Percentiles rank a stretch among this genome's conserved stretches.
Evolutionary conservation across 2,888 invertebrate species (phyloP).

Genomic region (Agapostemon virescens): DNA sequence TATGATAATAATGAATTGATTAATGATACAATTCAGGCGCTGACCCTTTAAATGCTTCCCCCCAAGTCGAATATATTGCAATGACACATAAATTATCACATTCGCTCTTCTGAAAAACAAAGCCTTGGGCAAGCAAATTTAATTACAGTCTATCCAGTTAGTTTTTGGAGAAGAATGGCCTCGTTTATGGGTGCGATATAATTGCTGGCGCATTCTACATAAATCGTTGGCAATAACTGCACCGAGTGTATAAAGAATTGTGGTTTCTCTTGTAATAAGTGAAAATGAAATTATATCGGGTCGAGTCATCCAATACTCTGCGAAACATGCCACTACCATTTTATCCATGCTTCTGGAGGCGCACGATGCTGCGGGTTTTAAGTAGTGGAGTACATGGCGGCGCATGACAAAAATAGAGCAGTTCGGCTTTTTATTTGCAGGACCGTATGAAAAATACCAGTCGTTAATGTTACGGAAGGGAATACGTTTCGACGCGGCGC

Average conservation of each 20-base stretch:
- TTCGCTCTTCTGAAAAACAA: too few relatives aligned
- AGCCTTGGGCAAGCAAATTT: too few relatives aligned
- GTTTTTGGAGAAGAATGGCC: too few relatives aligned
- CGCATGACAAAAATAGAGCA: not conserved
- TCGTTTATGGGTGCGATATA: too few relatives aligned
- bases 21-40: too few relatives aligned
- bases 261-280: not conserved
- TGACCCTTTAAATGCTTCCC: too few relatives aligned
- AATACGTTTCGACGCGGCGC: slow-evolving; percentile 40
- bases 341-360: not conserved
- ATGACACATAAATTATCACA: too few relatives aligned
- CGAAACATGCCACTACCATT: not conserved
- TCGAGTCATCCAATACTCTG: not conserved
- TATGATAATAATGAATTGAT: too few relatives aligned
- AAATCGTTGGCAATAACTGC: not conserved
- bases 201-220: too few relatives aligned
- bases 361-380: not conserved
- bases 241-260: not conserved
- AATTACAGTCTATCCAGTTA: too few relatives aligned
- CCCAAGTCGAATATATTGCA: too few relatives aligned
- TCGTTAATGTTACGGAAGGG: slow-evolving; percentile 46
- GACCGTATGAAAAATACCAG: slow-evolving; percentile 27
- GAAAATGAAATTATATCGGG: not conserved
- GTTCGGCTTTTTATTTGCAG: slow-evolving; percentile 1
- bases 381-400: not conserved